Evolutionary conservation across 2,888 invertebrate genomes (phyloP), one percentile per base, ranked within the genome.

Genomic region (Punctoribates punctum): DNA sequence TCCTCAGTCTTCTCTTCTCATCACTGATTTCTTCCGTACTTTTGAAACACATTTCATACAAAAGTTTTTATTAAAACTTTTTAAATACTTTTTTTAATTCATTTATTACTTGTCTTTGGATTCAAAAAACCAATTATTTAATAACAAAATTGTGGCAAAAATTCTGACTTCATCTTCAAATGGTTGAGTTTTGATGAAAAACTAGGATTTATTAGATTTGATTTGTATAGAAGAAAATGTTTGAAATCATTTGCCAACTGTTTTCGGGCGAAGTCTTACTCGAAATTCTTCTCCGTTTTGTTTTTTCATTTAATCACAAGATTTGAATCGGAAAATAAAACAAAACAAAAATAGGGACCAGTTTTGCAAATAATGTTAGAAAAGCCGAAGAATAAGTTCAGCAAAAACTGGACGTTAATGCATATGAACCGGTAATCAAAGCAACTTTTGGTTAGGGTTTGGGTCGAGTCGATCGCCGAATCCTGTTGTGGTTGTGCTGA

Each of bases 361-460:
- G 65, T 65, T 65, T 65, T 65, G 6, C 5, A 65, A 17, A 65
- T 65, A 65, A 65, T 34, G 65, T 27, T 62, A 27, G 29, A 54
- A 54, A 62, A 65, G 25, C 34, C n/a, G n/a, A 65, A 65, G 65
- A 57, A 57, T 23, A 29, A 65, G 25, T 65, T 65, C 65, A 65
- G 29, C n/a, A 65, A 65, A 62, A 38, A 57, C 57, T 57, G 25
- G 25, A 34, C 34, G 34, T 34, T 65, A 65, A 65, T 65, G 11
- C 65, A 65, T 65, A 65, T 65, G 38, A 65, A 65, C 65, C 34
- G 25, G 29, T 29, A 65, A 65, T 65, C 34, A 38, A 65, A 65
- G 20, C 23, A 8, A 13, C 20, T 57, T 25, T 25, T 11, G 34
- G 29, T 34, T 38, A 29, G 65, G 38, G 65, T 65, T 65, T 9